Base-by-base conservation (phyloP, 2,113 vertebrate genomes). In the Chlorodrepanis virens region DNA sequence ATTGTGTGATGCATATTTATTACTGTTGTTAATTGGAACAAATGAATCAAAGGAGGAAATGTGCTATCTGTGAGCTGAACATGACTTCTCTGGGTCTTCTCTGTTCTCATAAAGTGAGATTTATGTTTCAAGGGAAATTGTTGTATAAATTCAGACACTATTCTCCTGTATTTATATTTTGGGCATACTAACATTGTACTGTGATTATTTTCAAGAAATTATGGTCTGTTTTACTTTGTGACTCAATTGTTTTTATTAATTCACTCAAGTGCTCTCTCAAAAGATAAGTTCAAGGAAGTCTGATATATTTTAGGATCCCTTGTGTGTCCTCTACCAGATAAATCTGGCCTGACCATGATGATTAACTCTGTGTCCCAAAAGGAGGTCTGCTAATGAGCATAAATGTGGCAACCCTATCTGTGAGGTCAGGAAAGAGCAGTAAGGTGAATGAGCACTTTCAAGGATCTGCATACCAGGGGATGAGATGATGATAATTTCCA, bases 211-310 rank as follows among this genome's bases (percentile, higher is more conserved):
- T 65, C 91, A 93, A 96, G 86, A 76, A 86, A 80, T 15, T 22
- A 7, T 10, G n/a, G 31, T 64, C 60, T 97, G 65, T 83, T 87
- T 95, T 74, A 92, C 45, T 28, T 92, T 93, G 5, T 89, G 70
- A 37, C 61, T 95, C 64, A 96, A 59, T 5, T 69, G 19, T 8
- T 93, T 96, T 68, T 96, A 93, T 47, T 96, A 93, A 89, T 91
- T 93, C 31, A 71, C 22, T 2, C 15, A 79, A 57, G 9, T 40
- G 4, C 10, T 74, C 8, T 68, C 19, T n/a, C 71, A 91, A 39
- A 84, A 64, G 40, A 59, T 93, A 65, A 96, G 74, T 61, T 54
- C 52, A 68, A 90, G 29, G 27, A 40, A 95, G 37, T 71, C 31
- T 54, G 8, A 27, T 5, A 37, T 96, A 74, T 74, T 52, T 31